Base-by-base conservation (phyloP, 2,888 invertebrate species). In the Endomychus coccineus region DNA sequence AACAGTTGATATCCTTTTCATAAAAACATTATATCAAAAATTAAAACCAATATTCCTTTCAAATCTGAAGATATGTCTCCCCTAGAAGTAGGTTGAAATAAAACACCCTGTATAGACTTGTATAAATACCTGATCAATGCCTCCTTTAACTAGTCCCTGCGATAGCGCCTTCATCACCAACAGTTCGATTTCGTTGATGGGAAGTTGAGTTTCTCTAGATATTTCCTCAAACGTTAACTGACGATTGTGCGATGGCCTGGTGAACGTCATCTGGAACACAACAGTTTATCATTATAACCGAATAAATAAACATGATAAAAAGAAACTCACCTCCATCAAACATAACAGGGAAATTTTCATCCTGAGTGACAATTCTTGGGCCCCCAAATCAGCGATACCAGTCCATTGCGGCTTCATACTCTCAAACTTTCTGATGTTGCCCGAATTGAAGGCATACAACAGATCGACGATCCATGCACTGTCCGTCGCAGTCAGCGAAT, bases 131-230 rank as follows among this genome's bases (percentile, higher is more conserved):
- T 96, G 91, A 70, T 97, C 96, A 48, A 97, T 95, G 40, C 86
- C 86, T 1, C 96, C 98, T 39, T 84, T 80, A 3, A 99, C 89
- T 10, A 98, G 74, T 13, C 89, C 91, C 61, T 95, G 84, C 0
- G 96, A 90, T 15, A 98, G 65, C 0, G 97, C 97, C 67, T 94
- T 95, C 97, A 99, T 98, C 1, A 98, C 90, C 27, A 98, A 70
- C 43, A 94, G 72, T 61, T 98, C 98, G 12, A 98, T 91, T 61
- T 91, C 86, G 49, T 84, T 80, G 0, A 79, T 67, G 0, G 88
- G 87, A 38, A 96, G 70, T 46, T 84, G 76, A 3, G 95, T 89
- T 59, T 88, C 88, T 16, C 73, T 70, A 0, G 95, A 80, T 35
- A 98, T 95, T 62, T 96, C 95, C 1, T 76, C 73, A 67, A 98